Base-by-base conservation (phyloP, 1,140 invertebrate genomes). In the Drosophila bocqueti region DNA sequence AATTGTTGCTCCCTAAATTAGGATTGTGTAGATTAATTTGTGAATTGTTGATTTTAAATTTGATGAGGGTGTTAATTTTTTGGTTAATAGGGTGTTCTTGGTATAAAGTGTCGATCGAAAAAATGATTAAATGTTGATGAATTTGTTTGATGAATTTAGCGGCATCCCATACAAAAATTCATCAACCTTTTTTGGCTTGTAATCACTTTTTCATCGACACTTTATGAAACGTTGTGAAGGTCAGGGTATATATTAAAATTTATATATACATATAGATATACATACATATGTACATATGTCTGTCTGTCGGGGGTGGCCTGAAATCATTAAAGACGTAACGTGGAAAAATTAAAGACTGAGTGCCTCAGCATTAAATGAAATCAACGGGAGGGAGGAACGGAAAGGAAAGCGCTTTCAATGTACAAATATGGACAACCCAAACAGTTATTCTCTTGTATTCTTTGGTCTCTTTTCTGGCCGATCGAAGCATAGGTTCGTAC, bases 391-490 rank as follows among this genome's bases (percentile, higher is more conserved):
- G 54, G 13, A 16, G 52, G 52, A 13, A 54, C 7, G 18, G 11
- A 15, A 24, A 6, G 40, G 18, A 11, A 71, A 47, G 31, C 26
- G 65, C 64, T 68, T 68, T 68, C 21, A 45, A 68, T 58, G 68
- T 67, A 58, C 69, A 65, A 63, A 65, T 58, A 47, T 74, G 57
- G 42, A 49, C 59, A 74, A 69, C 55, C 62, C 16, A 43, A 42
- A 50, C 69, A 58, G 21, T 58, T 68, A 68, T 68, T 38, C 36
- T 67, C 66, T 50, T 52, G 66, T 50, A 69, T 69, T 71, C 40
- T 24, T 29, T 24, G 18, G 36, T 21, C 67, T 34, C 49, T 47
- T 38, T 63, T 42, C 36, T 31, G 46, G 18, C 52, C 49, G 64
- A 55, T 71, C 40, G 18, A 29, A 65, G 66, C n/a, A 38, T 52